A percentile compares a stretch with the other conserved stretches of the same genome.
phyloP scores from a whole-genome alignment of 2,113 vertebrate genomes.

The Ifrita kowaldi region DNA sequence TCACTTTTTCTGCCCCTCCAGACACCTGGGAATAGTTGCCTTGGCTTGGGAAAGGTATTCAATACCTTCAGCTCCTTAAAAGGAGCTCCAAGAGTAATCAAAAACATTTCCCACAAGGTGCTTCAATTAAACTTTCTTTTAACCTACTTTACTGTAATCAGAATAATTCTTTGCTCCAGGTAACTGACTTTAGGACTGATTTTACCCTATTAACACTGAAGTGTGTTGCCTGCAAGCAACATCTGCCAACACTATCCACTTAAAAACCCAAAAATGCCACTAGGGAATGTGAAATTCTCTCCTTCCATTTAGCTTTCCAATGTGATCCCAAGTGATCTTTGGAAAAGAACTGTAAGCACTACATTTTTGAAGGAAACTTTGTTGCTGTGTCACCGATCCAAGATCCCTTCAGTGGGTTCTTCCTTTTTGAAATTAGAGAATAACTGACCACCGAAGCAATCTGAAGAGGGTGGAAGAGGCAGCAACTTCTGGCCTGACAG shows the following conservation, averaged over 20 bases:
- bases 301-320: neutral
- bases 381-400: neutral
- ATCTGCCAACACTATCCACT: neutral
- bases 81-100: neutral
- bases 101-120: neutral
- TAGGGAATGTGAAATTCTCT: neutral
- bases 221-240: neutral
- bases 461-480: neutral
- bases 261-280: neutral
- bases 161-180: neutral
- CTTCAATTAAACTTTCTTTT: neutral
- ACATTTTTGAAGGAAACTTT: neutral
- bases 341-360: neutral
- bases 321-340: neutral
- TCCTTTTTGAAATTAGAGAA: neutral
- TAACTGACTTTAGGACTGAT: neutral
- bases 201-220: neutral
- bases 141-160: neutral
- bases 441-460: neutral
- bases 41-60: neutral
- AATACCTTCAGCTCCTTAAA: neutral
- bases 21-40: neutral
- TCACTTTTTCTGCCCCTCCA: neutral
- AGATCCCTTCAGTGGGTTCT: neutral
- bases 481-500: neutral